A percentile compares a stretch with the other conserved stretches of the same genome.
phyloP scores from a whole-genome alignment of 2,113 vertebrate species.

The Microtus oregoni region DNA sequence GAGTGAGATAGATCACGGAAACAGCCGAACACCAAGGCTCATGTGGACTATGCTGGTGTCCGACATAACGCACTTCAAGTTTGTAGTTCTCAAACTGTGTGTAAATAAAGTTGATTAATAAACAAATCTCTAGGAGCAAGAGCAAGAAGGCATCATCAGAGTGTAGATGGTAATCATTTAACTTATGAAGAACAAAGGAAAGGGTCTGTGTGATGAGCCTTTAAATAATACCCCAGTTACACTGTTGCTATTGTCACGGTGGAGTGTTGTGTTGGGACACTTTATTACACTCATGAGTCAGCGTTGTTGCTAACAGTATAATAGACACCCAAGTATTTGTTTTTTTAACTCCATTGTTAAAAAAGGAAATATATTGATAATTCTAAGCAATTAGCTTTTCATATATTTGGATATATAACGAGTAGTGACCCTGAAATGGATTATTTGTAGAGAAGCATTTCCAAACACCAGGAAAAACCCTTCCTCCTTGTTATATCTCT shows the following conservation, averaged over 20 bases:
- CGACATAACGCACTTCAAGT: background rate
- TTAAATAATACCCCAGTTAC: slow-evolving; percentile 36
- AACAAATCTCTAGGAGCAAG: background rate
- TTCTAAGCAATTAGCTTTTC: slow-evolving; percentile 22
- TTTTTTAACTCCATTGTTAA: background rate
- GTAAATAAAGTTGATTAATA: background rate
- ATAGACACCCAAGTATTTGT: background rate
- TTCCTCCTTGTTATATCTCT: background rate
- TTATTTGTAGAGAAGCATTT: slow-evolving; percentile 59
- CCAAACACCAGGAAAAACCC: slow-evolving; percentile 25
- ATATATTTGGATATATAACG: background rate
- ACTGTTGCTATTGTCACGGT: background rate
- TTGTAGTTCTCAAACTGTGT: background rate
- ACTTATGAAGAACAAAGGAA: background rate
- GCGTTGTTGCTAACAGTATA: background rate
- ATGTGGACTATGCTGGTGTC: background rate
- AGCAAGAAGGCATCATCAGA: background rate
- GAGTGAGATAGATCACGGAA: background rate
- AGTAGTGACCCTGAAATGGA: background rate
- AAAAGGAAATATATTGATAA: slow-evolving; percentile 37
- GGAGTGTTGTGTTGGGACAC: background rate
- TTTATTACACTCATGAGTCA: background rate
- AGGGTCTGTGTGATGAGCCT: background rate
- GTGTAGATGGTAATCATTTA: background rate
- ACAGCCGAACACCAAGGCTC: background rate